Base-by-base conservation (phyloP, 2,888 invertebrate genomes). In the Pammene aurita region DNA sequence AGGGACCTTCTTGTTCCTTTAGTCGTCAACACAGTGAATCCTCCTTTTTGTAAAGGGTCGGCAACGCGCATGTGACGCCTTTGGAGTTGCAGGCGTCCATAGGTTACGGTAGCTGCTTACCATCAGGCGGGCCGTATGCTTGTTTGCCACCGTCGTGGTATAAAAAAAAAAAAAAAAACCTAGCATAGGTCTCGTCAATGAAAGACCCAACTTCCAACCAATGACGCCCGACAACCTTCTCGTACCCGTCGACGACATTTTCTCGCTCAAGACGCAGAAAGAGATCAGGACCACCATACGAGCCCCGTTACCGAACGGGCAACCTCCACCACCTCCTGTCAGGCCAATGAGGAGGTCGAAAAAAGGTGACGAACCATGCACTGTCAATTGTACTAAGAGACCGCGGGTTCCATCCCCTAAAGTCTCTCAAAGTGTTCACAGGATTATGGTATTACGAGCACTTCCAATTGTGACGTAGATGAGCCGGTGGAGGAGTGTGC, bases 311-410 rank as follows among this genome's bases (percentile, higher is more conserved):
- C 62, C 72, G 6, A 75, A 74, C 54, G 66, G 75, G 38, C 61
- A 75, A 7, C 65, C 38, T 5, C 74, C 75, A 0, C 73, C 72
- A 35, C 72, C 72, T 18, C 73, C 77, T 41, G 63, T 83, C 26
- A 67, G 80, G 13, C 78, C 79, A 50, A 75, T 67, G 35, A 80
- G 78, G 54, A 82, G 78, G 68, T 72, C 72, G 4, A 77, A 78
- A 66, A 80, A 80, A 64, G 46, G 70, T 60, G 79, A 75, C 5
- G 14, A 61, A 13, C 78, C 83, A 52, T 81, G 83, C 50, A 81
- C 83, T 66, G 79, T 79, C 48, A 82, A 82, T 13, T 81, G 81
- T 52, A 78, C 75, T 68, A 77, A 82, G 0, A 71, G 81, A 0
- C 71, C 71, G 0, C 66, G 77, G 62, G 74, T 79, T 26, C 71